Conservation (phyloP, 2,888 invertebrate genomes). For the Noctua comes region DNA sequence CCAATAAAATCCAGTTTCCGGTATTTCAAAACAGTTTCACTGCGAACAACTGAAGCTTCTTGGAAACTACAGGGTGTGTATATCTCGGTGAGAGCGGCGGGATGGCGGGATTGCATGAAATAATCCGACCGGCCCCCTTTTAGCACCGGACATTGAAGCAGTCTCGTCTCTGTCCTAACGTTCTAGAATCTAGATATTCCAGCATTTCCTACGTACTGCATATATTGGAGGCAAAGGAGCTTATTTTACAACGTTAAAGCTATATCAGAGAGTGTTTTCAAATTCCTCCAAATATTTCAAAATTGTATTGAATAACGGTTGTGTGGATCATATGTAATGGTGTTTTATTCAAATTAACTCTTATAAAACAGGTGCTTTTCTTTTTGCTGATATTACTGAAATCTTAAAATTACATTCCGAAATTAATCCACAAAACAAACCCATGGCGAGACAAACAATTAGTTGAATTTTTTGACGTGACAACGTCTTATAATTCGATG, state of each 20-base stretch:
- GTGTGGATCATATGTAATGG: not conserved
- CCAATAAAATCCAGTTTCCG: not conserved
- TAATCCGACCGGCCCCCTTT: slow-evolving; percentile 43
- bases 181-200: slow-evolving; percentile 23
- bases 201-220: not conserved
- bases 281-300: not conserved
- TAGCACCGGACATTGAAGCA: slow-evolving; percentile 25
- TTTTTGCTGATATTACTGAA: not conserved
- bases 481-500: too few species aligned
- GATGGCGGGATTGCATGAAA: slow-evolving; percentile 39
- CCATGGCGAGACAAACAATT: too few species aligned
- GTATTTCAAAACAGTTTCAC: slow-evolving; percentile 6
- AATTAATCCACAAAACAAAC: not conserved
- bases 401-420: not conserved
- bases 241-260: not conserved
- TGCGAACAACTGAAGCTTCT: not conserved
- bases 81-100: slow-evolving; percentile 18
- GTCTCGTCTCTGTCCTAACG: slow-evolving; percentile 12
- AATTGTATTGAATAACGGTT: not conserved
- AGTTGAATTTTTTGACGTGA: too few species aligned
- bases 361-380: not conserved
- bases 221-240: not conserved
- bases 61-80: slow-evolving; percentile 21
- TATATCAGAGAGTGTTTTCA: not conserved
- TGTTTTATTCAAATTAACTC: not conserved